Base-by-base conservation (phyloP, 2,888 invertebrate species). In the Cephus sareptanus region DNA sequence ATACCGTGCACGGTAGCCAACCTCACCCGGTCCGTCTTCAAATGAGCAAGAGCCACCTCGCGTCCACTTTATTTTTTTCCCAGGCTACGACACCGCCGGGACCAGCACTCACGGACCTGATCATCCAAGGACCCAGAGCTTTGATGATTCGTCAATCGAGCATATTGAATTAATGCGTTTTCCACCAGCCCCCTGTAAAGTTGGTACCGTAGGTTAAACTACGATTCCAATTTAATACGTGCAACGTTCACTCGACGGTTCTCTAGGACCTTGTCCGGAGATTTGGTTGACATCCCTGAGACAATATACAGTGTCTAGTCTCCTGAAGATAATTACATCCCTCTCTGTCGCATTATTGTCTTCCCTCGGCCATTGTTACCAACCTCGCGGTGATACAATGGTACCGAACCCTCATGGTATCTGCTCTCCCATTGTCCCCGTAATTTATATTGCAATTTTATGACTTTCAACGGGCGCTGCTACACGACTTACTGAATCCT, bases 381-480 rank as follows among this genome's bases (percentile, higher is more conserved):
- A 77, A 75, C 77, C 71, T 71, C 71, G 77, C 78, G 74, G 77
- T 76, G 74, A 81, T 81, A 82, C 83, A 82, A 81, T 83, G 79
- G 76, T 79, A 70, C 73, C 79, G 74, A 33, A 78, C 77, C 75
- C 76, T 74, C 34, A 34, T 34, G 74, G 34, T 74, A 74, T 74
- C 74, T 74, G 82, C 76, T 81, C 81, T 70, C 81, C 82, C 82
- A 87, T 88, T 88, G 88, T 88, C 81, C 79, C 76, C 76, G 82
- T 83, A 85, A 83, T 84, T 83, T 83, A 83, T 83, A 84, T 85
- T 83, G 80, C 78, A 76, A 83, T 83, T 84, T 83, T 80, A 80
- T 81, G 81, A 87, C 84, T 84, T 85, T 83, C 74, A 34, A 34
- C 74, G 74, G 74, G 11, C 74, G 23, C 40, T 23, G 40, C 40